Evolutionary conservation across 2,888 invertebrate genomes (phyloP), one percentile per base, ranked within the genome.

Genomic region (Archips xylosteana): DNA sequence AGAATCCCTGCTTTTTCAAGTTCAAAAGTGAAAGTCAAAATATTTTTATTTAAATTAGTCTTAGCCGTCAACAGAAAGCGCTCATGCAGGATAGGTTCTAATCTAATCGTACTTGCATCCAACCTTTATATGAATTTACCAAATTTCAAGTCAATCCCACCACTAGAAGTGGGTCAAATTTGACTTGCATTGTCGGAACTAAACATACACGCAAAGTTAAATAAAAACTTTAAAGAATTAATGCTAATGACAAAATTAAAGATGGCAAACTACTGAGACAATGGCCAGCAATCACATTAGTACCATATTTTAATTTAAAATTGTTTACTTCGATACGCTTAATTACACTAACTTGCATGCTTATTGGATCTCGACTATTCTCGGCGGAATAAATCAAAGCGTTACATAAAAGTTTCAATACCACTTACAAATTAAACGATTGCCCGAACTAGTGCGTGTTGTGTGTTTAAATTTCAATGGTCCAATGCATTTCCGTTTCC

Each of bases 401-500:
- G 13, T 73, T 73, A 64, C 63, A 63, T 73, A 69, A 73, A 63
- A 59, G 15, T 64, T 65, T 51, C 36, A 51, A 42, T 64, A 64
- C n/a, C 42, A 69, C 6, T 39, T 42, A 23, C 32, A 70, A 45
- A 65, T 74, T 59, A 42, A 70, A 13, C 13, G 32, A 57, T 57
- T 23, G 54, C 9, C 42, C n/a, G 69, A 70, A 45, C 23, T 61
- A 42, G 51, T 65, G 69, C 73, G 73, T 65, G 64, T 13, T 51
- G 60, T 60, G 73, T 74, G 49, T 64, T 69, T 74, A 65, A 65
- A 45, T 74, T 64, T 34, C 69, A 34, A 54, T 70, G 74, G 59
- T 65, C 60, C 60, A 70, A 12, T 74, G 74, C 47, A 64, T 59
- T 69, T 74, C 74, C 74, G 74, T 47, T 74, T 70, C 59, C 57